Evolutionary conservation across 2,888 invertebrate genomes (phyloP), one percentile per base, ranked within the genome.

Genomic region (Lepidochrysops patricia): DNA sequence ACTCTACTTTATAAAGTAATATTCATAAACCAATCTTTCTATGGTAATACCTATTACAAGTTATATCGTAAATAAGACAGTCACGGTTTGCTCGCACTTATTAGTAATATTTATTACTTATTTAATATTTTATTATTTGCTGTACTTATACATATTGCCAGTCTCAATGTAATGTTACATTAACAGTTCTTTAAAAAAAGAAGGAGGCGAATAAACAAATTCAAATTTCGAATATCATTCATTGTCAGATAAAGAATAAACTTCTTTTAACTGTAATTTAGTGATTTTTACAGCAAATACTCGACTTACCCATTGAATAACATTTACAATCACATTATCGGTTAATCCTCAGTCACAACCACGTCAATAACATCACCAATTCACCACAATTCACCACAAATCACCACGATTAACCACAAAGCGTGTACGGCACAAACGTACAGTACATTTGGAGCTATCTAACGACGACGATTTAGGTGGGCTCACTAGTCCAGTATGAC

Each of bases 391-490:
- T 43, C 43, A 43, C 43, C 43, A 43, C 15, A 19, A 19, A 19
- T 19, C 43, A 43, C 23, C 19, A 19, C 43, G 43, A 43, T 9
- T 43, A 34, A 48, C 25, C 54, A 54, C 61, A 61, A 60, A 43
- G 43, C 9, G 23, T 9, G 19, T 43, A 23, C 43, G 43, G 19
- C 15, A 43, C 43, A 43, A 23, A 19, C 23, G 43, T 19, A 12
- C 43, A 43, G 43, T 23, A 43, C 43, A 43, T 43, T 43, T 43
- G 19, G 23, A 57, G 64, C 59, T 62, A 64, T 57, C 60, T 63
- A 58, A 54, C 50, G 34, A 61, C 62, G 61, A 62, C 59, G 62
- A 62, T 63, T 23, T 23, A 60, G 62, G 61, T 67, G 60, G 64
- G 62, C 63, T 66, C 62, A 49, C 62, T 54, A 60, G 54, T 63